Conservation (phyloP, 2,797 vertebrate genomes). For the Poeciliopsis gracilis region DNA sequence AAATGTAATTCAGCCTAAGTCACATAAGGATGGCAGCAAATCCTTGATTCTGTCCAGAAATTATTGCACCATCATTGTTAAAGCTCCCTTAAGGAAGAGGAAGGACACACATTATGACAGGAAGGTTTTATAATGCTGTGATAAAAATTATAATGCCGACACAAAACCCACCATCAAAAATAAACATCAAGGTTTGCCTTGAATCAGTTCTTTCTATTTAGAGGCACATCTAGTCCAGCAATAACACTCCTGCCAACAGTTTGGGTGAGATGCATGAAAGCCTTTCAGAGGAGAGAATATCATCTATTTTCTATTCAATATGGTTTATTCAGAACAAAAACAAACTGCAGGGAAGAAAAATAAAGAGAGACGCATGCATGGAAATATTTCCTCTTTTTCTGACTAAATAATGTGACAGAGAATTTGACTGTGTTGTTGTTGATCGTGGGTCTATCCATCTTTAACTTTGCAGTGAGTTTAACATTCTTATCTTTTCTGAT, state of each 20-base stretch:
- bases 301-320: conserved; percentile 10
- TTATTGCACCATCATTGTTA: neutral
- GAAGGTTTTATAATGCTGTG: conserved; percentile 9
- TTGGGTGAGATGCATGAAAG: conserved; percentile 13
- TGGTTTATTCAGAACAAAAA: conserved; percentile 12
- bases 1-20: neutral
- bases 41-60: neutral
- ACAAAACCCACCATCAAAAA: conserved; percentile 19
- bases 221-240: neutral
- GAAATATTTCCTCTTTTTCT: neutral
- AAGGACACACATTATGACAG: neutral
- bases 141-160: conserved; percentile 43
- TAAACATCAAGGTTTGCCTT: conserved; percentile 1
- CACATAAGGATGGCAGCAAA: neutral
- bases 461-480: conserved; percentile 20
- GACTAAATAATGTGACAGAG: conserved; percentile 19
- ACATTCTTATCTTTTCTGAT: conserved; percentile 17
- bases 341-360: neutral
- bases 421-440: conserved; percentile 24
- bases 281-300: conserved; percentile 11
- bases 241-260: conserved; percentile 10
- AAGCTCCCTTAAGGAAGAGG: neutral
- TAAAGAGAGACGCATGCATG: neutral
- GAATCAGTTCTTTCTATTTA: conserved; percentile 12
- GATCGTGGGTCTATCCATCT: conserved; percentile 12